Evolutionary conservation across 1,140 invertebrate genomes (phyloP).

Genomic region (Plodia interpunctella): DNA sequence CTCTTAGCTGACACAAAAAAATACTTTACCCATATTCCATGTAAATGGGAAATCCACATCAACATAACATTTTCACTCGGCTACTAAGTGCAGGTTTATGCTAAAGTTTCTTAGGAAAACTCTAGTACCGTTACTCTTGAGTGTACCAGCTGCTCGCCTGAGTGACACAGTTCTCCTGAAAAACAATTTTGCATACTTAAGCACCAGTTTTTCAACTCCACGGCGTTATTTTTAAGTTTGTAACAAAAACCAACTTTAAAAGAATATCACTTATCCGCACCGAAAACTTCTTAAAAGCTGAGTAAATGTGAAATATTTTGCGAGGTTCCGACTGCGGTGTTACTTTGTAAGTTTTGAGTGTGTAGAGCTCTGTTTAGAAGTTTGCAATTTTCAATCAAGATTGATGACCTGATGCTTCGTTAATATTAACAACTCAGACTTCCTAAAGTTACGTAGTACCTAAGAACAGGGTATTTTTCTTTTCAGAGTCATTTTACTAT

Average conservation of each 20-base stretch:
- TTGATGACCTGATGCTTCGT: neutral
- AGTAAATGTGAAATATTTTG: conserved; percentile 6
- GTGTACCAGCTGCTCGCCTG: conserved; percentile 28
- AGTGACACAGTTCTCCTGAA: conserved; percentile 15
- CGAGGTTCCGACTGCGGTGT: neutral
- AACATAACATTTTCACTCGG: conserved; percentile 4
- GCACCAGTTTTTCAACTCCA: neutral
- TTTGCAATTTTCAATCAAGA: conserved; percentile 4
- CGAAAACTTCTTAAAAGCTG: neutral
- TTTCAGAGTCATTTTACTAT: neutral
- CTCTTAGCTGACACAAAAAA: neutral
- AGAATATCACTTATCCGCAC: neutral
- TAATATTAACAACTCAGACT: neutral
- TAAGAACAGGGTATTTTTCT: too few relatives aligned
- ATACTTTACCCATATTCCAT: neutral
- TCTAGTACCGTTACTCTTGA: conserved; percentile 34
- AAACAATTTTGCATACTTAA: conserved; percentile 10
- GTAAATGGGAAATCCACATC: neutral
- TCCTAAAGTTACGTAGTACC: too few relatives aligned
- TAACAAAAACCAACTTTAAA: conserved; percentile 3
- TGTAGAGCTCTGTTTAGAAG: conserved; percentile 1
- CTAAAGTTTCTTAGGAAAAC: conserved; percentile 27
- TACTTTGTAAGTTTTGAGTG: neutral
- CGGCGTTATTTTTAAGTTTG: neutral
- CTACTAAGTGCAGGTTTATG: conserved; percentile 34